Evolutionary conservation across 1,140 invertebrate species (phyloP), one percentile per base, ranked within the genome.

Genomic region (Subanguina moxae): DNA sequence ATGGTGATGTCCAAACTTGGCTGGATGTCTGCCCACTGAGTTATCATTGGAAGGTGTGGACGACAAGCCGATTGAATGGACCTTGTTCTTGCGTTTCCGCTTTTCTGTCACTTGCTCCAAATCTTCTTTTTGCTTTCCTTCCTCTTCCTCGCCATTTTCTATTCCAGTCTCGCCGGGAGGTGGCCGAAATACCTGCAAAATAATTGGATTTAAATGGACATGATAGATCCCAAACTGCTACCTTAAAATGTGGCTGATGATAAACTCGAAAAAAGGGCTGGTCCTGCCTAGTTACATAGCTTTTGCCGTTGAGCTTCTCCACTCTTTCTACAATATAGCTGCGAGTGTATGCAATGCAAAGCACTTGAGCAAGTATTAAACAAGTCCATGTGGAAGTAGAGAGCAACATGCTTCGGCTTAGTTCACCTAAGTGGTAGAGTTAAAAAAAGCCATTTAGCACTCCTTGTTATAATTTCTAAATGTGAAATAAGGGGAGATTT

Each of bases 191-290:
- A 65, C 64, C 64, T 65, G 1, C 7, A 57, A 70, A 62, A 67
- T 1, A 17, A 68, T 23, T 62, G 7, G 25, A 28, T 1, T 25
- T 25, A 61, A 30, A 25, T 43, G 21, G n/a, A 5, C 13, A 25
- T 21, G n/a, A 5, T 25, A 25, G n/a, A 30, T 19, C 28, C 13
- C n/a, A 61, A 61, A n/a, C 19, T 5, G 5, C 3, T 25, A 61
- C 58, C 30, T 71, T 71, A 30, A 27, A 43, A 56, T 71, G 69
- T 42, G 69, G 71, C 45, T 32, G 19, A 52, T 71, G 69, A 56
- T 57, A 71, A 27, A 71, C 69, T 25, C 69, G 43, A 30, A 71
- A 71, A 38, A 71, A 71, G n/a, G 69, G 69, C 56, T 71, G 69
- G 42, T 73, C 70, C 46, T 72, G 58, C 1, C 69, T 32, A 15